These are phyloP conservation scores for Tetrao urogallus DNA, from an alignment of 2,113 vertebrate genomes.

Conservation along the genomic window DNA sequence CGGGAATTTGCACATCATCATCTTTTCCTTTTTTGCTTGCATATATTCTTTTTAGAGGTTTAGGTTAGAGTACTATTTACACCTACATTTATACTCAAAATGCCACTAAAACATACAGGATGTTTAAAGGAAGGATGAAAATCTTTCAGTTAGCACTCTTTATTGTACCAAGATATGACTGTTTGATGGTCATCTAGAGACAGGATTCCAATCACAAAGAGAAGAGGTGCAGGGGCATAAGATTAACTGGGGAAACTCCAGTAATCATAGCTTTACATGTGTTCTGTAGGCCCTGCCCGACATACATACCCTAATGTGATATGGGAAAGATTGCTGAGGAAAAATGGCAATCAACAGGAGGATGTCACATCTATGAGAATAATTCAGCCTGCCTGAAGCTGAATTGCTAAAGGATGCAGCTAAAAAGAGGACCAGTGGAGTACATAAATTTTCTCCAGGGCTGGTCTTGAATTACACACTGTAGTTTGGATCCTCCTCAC, in stretches of 20 bases:
- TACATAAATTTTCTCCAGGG: neutral
- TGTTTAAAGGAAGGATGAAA: neutral
- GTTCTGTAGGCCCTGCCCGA: neutral
- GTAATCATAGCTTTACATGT: neutral
- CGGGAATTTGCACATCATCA: neutral
- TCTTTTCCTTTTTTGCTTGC: neutral
- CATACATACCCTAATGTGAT: neutral
- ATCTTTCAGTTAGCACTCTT: neutral
- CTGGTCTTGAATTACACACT: neutral
- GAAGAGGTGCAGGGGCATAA: neutral
- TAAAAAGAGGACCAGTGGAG: neutral
- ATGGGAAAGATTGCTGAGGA: neutral
- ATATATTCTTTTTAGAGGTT: neutral
- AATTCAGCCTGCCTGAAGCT: neutral
- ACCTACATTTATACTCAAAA: neutral
- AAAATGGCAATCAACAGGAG: accelerated
- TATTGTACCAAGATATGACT: neutral
- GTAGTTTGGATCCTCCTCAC: neutral
- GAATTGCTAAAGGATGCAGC: neutral
- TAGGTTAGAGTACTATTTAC: neutral
- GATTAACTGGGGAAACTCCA: neutral
- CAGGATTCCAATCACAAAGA: neutral
- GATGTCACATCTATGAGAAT: neutral
- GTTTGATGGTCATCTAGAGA: neutral
- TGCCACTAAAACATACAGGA: neutral